A percentile compares a stretch with the other conserved stretches of the same genome.
Conservation (phyloP, 2,797 vertebrate genomes). For the Micrastur ruficollis region DNA sequence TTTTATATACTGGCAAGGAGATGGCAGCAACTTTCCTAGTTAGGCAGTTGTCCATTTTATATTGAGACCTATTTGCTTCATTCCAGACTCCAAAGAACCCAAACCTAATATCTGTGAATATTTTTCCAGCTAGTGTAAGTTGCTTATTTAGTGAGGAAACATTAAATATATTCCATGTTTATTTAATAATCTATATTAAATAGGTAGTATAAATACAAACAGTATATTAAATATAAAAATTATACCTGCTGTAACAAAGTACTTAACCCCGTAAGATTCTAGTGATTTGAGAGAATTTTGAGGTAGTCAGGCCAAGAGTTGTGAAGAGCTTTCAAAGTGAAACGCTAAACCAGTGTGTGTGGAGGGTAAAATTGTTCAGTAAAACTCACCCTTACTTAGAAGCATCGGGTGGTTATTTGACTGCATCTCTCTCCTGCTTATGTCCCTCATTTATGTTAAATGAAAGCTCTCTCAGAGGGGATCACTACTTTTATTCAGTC, state of each 20-base stretch:
- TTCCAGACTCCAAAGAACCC: not conserved
- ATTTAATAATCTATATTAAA: not conserved
- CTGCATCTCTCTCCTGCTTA: not conserved
- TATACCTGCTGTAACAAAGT: not conserved
- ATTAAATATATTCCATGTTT: not conserved
- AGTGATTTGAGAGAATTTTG: not conserved
- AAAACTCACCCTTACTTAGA: not conserved
- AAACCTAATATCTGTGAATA: not conserved
- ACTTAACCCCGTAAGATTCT: not conserved
- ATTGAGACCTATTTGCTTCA: not conserved
- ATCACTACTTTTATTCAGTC: not conserved
- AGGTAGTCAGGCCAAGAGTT: not conserved
- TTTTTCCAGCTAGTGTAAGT: not conserved
- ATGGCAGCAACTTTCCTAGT: not conserved
- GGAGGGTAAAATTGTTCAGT: not conserved
- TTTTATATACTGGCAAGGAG: not conserved
- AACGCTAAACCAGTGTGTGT: not conserved
- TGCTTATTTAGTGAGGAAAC: not conserved
- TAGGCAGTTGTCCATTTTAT: not conserved
- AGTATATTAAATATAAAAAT: not conserved
- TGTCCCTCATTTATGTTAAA: not conserved
- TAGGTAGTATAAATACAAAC: not conserved
- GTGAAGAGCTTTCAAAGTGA: not conserved
- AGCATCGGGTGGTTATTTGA: not conserved
- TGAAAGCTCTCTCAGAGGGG: not conserved